phyloP scores from a whole-genome alignment of 2,113 vertebrate genomes.

The Spermophilus dauricus region DNA sequence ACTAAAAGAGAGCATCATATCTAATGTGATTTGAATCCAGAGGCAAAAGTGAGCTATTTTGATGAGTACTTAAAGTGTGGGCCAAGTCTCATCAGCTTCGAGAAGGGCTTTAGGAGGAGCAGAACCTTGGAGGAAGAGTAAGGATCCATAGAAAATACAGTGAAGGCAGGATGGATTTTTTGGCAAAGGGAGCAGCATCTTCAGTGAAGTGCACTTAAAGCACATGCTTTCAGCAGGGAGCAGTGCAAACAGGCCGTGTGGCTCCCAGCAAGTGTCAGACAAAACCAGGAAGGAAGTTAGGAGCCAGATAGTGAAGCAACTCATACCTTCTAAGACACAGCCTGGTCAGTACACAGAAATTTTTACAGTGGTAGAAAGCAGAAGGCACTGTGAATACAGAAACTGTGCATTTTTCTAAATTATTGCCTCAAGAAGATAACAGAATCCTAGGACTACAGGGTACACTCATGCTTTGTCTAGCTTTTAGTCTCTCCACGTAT shows the following conservation, averaged over 20 bases:
- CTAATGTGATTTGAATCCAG: neutral
- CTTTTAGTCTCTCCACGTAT: neutral
- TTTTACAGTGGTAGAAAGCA: neutral
- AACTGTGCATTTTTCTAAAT: neutral
- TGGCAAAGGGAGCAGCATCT: neutral
- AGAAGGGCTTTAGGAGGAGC: slow-evolving; percentile 5
- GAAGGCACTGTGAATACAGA: neutral
- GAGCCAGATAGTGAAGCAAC: neutral
- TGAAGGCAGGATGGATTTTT: neutral
- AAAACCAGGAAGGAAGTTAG: neutral
- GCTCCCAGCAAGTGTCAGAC: neutral
- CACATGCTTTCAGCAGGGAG: neutral
- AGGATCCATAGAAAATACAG: neutral
- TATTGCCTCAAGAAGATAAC: neutral
- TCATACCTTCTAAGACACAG: neutral
- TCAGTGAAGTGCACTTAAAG: neutral
- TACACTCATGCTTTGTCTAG: neutral
- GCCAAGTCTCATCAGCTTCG: neutral
- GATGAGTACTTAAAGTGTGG: neutral
- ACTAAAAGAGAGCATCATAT: neutral
- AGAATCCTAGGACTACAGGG: neutral
- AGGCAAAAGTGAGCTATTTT: neutral
- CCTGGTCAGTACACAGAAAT: neutral
- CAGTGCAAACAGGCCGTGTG: neutral
- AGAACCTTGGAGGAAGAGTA: neutral